Evolutionary conservation across 2,797 vertebrate species (phyloP), one percentile per base, ranked within the genome.

Genomic region (Enoplosus armatus): DNA sequence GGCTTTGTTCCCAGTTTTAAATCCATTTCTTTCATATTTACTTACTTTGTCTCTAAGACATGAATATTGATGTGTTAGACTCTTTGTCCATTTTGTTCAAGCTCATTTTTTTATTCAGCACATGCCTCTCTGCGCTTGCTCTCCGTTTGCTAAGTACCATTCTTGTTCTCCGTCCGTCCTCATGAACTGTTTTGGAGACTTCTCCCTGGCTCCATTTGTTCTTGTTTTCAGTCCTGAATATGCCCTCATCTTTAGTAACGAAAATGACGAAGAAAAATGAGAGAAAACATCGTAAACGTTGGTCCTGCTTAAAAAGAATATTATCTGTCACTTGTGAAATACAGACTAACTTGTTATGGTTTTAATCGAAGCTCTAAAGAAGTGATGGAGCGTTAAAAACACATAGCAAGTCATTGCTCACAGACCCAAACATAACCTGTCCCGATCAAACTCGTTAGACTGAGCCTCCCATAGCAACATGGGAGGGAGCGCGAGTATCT

Each of bases 401-500:
- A 24, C 26, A 61, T 2, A 67, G 4, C 18, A n/a, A 51, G 65
- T 68, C 20, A 31, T 53, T 35, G 5, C 27, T 39, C 31, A 50
- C 50, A 22, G 18, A 77, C 68, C 15, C 22, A 62, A 72, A 79
- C 48, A 29, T 35, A 26, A 48, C n/a, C 6, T 62, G 51, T 58
- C 45, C 72, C 33, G 63, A 62, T 72, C 35, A 33, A 64, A 74
- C 51, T 63, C 26, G 47, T 75, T 55, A 27, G 29, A 43, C 39
- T 8, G 12, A 61, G 37, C 33, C 75, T 81, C 51, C 65, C 41
- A 54, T 16, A 55, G 76, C 75, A 78, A 74, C 62, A 62, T 55
- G 72, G 84, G 85, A 76, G 81, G 80, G 77, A 75, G 66, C 75
- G 59, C 37, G 29, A 77, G 81, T 83, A 76, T 90, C 83, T 88